Evolutionary conservation across 2,797 vertebrate genomes (phyloP), one percentile per base, ranked within the genome.

Genomic region (Alosa sapidissima): DNA sequence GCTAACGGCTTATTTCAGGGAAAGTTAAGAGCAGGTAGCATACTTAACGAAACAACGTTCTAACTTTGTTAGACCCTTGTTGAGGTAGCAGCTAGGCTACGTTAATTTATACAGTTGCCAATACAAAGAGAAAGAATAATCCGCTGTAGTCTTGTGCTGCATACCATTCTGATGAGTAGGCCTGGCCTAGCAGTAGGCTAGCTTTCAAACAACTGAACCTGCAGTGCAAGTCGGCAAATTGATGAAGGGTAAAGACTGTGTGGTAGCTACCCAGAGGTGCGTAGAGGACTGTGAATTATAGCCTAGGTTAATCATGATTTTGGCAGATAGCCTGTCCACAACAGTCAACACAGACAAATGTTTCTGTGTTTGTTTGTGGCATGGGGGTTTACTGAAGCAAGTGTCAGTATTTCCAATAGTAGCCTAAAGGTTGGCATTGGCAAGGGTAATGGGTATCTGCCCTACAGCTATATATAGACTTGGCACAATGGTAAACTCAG

Each of bases 81-180:
- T 28, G 28, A 28, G 28, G 41, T 41, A n/a, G n/a, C n/a, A n/a
- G n/a, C n/a, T n/a, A n/a, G n/a, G n/a, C n/a, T n/a, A 41, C 4
- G 41, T 41, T 41, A 41, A 41, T 41, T 41, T 41, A 41, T 2
- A 41, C 41, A 41, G 41, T 41, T 41, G 49, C 11, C 13, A 55
- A 16, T 55, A 55, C 13, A 58, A 21, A 58, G 21, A 21, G 4
- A 58, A n/a, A 58, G 55, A 58, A 58, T 58, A 41, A 14, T 47
- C 72, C 72, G 21, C 21, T 3, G 41, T 14, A 41, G 41, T 47
- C 16, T 47, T 78, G 16, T 47, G 72, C 6, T 78, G 41, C 72
- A 19, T 78, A 36, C 72, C 72, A 78, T 78, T 75, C 36, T 41
- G 33, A 75, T 75, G 36, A 78, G 72, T 8, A 78, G 72, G 13